Conservation (phyloP, 2,113 vertebrate genomes). For the Andinoacara biseriatus region DNA sequence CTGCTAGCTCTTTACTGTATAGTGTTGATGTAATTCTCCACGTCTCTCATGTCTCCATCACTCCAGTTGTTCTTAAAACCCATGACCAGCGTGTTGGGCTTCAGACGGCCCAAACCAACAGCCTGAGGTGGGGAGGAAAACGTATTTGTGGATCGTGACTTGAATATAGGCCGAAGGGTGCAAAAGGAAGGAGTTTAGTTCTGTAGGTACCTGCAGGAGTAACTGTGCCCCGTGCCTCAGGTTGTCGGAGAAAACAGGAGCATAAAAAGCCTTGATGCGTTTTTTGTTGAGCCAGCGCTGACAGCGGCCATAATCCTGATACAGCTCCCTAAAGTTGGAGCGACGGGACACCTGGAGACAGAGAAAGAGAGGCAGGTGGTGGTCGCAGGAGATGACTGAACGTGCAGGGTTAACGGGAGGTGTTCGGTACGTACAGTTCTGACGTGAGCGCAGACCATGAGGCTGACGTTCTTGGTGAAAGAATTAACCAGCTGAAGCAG, state of each 20-base stretch:
- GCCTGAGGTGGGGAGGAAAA: conserved; percentile 76
- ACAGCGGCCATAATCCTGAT: conserved; percentile 86
- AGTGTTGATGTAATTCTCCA: conserved; percentile 93
- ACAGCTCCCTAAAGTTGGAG: conserved; percentile 90
- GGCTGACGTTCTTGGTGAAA: conserved; percentile 95
- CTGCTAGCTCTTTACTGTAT: conserved; percentile 85
- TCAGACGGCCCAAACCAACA: conserved; percentile 92
- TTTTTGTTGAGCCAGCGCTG: conserved; percentile 95
- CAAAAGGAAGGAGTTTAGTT: background rate
- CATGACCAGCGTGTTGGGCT: conserved; percentile 93
- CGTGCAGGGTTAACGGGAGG: fast-evolving
- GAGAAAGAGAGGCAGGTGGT: background rate
- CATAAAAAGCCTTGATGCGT: conserved; percentile 93
- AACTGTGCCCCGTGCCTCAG: conserved; percentile 91
- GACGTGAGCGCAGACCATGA: conserved; percentile 95
- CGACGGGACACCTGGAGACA: conserved; percentile 85
- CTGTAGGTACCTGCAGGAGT: conserved; percentile 86
- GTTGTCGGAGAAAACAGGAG: conserved; percentile 91
- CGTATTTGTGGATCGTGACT: fast-evolving
- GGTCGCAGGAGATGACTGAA: background rate
- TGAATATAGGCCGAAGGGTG: background rate
- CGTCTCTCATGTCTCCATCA: conserved; percentile 89
- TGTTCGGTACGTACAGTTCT: conserved; percentile 81
- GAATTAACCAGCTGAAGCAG: conserved; percentile 92
- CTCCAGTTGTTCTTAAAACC: conserved; percentile 98